These are phyloP conservation scores for Dendrocincla tyrannina DNA, from an alignment of 2,797 vertebrate species.

Conservation along the genomic window DNA sequence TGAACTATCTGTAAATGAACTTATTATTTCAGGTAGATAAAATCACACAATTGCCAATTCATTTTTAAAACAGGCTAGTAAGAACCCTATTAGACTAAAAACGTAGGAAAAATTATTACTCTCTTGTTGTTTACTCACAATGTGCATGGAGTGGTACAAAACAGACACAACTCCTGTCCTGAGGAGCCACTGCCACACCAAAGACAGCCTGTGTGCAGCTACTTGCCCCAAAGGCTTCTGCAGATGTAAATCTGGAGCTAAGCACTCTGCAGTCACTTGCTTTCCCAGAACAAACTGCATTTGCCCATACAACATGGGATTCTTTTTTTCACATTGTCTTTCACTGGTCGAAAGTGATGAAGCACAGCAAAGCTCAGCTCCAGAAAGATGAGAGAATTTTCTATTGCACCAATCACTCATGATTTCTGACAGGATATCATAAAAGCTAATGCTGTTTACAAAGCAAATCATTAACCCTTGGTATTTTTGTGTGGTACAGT, in stretches of 20 bases:
- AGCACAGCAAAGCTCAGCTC: neutral
- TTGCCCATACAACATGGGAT: neutral
- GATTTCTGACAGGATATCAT: neutral
- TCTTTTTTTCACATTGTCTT: neutral
- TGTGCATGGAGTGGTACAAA: neutral
- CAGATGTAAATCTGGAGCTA: neutral
- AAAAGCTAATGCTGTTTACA: neutral
- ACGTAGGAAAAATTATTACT: neutral
- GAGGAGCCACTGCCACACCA: neutral
- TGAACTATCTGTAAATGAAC: neutral
- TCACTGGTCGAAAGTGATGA: neutral
- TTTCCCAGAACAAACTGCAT: neutral
- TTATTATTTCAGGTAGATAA: neutral
- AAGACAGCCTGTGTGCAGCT: neutral
- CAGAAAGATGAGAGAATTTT: neutral
- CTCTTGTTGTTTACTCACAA: neutral
- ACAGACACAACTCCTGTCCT: neutral
- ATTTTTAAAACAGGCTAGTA: neutral
- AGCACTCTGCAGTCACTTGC: neutral
- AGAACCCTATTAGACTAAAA: neutral
- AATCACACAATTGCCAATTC: neutral
- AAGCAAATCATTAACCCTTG: slow-evolving; percentile 15
- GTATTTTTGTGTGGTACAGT: neutral
- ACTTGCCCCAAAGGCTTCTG: neutral
- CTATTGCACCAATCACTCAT: neutral